A percentile compares a stretch with the other conserved stretches of the same genome.
These are phyloP conservation scores for Pluvialis apricaria DNA, from an alignment of 2,113 vertebrate genomes.

Conservation along the genomic window DNA sequence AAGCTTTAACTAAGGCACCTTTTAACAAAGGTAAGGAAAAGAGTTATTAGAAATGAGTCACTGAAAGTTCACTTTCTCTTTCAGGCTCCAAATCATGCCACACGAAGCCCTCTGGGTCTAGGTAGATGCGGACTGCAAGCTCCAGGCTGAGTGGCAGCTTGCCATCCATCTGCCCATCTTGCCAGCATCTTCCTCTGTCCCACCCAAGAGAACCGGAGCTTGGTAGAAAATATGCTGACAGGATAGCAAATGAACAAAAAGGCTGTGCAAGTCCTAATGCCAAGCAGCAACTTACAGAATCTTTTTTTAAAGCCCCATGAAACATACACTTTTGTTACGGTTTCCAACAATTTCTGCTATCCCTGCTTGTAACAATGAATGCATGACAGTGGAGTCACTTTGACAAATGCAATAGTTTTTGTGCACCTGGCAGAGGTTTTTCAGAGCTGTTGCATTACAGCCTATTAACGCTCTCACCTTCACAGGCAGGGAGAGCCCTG, in stretches of 20 bases:
- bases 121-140: background rate
- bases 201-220: constrained; percentile 17
- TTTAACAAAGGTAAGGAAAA: constrained; percentile 1
- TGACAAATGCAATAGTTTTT: accelerated
- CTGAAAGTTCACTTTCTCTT: constrained; percentile 33
- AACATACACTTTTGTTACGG: background rate
- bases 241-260: background rate
- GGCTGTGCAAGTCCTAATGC: background rate
- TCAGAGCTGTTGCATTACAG: background rate
- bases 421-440: background rate
- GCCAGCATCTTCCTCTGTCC: constrained; percentile 42
- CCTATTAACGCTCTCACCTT: background rate
- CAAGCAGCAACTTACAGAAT: background rate
- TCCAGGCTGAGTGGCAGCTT: constrained; percentile 60
- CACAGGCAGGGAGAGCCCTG: background rate
- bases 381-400: background rate
- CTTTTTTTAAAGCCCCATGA: background rate
- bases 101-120: background rate
- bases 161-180: constrained; percentile 63
- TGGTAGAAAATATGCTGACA: constrained; percentile 34
- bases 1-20: background rate
- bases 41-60: constrained; percentile 5
- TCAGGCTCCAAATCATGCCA: background rate
- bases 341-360: background rate
- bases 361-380: background rate